phyloP scores from a whole-genome alignment of 2,797 vertebrate species.

The Vultur gryphus region DNA sequence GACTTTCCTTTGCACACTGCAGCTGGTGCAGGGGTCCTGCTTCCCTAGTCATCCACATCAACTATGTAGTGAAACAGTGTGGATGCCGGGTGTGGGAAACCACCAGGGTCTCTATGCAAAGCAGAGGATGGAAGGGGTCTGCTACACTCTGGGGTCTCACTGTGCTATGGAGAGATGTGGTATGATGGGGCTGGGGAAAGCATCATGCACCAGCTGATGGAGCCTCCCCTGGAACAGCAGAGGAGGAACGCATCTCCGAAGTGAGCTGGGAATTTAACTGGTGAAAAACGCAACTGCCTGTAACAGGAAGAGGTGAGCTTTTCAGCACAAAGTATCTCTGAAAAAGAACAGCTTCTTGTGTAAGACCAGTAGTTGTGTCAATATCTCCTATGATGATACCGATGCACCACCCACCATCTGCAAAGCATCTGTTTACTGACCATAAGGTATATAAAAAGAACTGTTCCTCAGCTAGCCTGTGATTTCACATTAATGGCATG shows the following conservation, averaged over 20 bases:
- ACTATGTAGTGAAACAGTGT: accelerated
- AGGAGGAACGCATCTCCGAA: accelerated
- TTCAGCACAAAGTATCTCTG: neutral
- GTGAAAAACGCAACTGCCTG: neutral
- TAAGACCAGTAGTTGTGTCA: neutral
- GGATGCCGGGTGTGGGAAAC: neutral
- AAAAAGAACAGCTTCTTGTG: neutral
- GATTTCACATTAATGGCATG: neutral
- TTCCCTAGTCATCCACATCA: no score
- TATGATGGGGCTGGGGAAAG: neutral
- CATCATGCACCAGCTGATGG: neutral
- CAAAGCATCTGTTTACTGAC: slow-evolving; percentile 10
- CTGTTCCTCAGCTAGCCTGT: neutral
- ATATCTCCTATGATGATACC: neutral
- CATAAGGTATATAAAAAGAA: neutral
- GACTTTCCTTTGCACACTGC: no score
- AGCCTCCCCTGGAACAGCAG: neutral
- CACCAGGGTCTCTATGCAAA: neutral
- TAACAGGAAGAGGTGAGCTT: neutral
- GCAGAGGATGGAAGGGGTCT: neutral
- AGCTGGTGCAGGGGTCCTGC: neutral
- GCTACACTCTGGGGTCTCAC: neutral
- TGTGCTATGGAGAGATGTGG: neutral
- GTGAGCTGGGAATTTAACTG: neutral
- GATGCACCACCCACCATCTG: neutral